Conservation (phyloP, 2,113 vertebrate species). For the Bungarus multicinctus region DNA sequence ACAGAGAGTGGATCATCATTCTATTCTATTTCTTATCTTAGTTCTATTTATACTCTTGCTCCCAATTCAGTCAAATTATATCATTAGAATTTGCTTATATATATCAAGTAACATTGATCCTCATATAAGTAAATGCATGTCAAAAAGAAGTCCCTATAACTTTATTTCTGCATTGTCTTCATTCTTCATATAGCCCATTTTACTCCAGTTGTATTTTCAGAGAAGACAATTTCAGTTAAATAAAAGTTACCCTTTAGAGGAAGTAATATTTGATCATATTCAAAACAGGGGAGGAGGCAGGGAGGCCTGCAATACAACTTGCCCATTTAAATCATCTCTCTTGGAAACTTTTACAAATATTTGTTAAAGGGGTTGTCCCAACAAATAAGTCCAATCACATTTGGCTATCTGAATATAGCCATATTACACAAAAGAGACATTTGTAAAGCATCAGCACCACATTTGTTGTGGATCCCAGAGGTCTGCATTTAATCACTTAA, state of each 20-base stretch:
- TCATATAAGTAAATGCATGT: neutral
- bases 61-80: neutral
- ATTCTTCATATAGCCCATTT: neutral
- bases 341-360: neutral
- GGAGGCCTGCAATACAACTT: neutral
- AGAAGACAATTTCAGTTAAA: neutral
- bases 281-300: neutral
- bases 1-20: neutral
- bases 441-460: neutral
- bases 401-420: neutral
- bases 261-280: neutral
- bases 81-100: neutral
- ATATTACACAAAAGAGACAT: neutral
- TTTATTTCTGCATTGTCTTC: neutral
- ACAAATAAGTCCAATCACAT: neutral
- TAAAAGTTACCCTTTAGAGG: neutral
- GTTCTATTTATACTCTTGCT: neutral
- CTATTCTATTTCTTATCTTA: neutral
- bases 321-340: neutral
- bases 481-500: neutral
- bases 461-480: neutral
- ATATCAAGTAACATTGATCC: neutral
- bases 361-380: neutral
- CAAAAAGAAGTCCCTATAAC: neutral
- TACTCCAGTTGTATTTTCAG: neutral